These are phyloP conservation scores for Epistrophe eligans DNA, from an alignment of 2,888 invertebrate species.

Conservation along the genomic window DNA sequence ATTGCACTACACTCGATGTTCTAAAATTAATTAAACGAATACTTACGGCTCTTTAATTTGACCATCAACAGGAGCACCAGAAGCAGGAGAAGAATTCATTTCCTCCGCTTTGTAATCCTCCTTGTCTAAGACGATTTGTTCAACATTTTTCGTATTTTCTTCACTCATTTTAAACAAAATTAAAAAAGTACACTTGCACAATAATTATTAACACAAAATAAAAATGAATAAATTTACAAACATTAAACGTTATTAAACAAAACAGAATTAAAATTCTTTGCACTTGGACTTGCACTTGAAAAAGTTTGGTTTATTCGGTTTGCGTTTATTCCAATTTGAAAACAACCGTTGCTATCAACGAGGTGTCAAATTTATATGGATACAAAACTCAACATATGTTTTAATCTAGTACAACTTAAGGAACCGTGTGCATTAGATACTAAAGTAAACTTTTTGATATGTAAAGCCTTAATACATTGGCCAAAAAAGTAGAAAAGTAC, in stretches of 20 bases:
- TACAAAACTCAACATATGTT: not conserved
- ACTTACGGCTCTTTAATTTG: conserved; percentile 39
- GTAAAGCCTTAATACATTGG: no score
- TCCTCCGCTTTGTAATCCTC: not conserved
- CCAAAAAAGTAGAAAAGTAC: no score
- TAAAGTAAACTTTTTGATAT: no score
- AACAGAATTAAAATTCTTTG: not conserved
- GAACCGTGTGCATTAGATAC: not conserved
- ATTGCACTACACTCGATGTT: not conserved
- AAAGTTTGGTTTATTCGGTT: not conserved
- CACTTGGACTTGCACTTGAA: not conserved
- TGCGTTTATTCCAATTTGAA: conserved; percentile 35
- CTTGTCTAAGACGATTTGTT: not conserved
- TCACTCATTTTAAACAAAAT: conserved; percentile 51
- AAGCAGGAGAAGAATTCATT: not conserved
- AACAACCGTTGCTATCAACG: conserved; percentile 50
- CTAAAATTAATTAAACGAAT: not conserved
- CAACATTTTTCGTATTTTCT: conserved; percentile 37
- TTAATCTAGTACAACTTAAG: conserved; percentile 42
- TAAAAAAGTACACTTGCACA: not conserved
- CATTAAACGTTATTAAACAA: conserved; percentile 7
- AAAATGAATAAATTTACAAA: conserved; percentile 15
- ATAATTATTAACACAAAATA: not conserved
- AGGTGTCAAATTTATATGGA: conserved; percentile 32
- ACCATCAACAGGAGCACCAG: not conserved